Conservation (phyloP, 2,113 vertebrate genomes). For the Lamprologus speciosus region DNA sequence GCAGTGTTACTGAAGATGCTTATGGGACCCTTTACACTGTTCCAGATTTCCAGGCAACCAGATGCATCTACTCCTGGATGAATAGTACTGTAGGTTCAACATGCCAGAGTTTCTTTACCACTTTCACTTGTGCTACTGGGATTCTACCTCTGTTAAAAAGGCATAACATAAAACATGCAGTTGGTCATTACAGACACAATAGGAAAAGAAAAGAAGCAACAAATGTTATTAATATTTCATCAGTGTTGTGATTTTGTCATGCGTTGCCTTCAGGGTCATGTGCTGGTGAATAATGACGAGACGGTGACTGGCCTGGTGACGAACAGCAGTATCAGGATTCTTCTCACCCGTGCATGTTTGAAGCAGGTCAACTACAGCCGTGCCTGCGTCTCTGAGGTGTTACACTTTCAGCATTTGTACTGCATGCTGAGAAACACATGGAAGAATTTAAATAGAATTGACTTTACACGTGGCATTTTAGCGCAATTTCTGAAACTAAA, state of each 20-base stretch:
- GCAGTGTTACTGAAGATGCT: not conserved
- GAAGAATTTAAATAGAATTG: not conserved
- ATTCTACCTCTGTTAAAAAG: not conserved
- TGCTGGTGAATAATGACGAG: not conserved
- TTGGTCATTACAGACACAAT: not conserved
- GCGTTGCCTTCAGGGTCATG: not conserved
- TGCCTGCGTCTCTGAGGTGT: not conserved
- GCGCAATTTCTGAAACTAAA: not conserved
- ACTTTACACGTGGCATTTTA: not conserved
- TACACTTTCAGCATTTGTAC: not conserved
- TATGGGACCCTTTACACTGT: not conserved
- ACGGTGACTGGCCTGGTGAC: not conserved
- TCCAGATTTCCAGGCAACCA: accelerated
- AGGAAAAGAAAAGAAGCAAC: not conserved
- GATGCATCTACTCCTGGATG: not conserved
- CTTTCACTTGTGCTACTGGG: not conserved
- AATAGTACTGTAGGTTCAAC: not conserved
- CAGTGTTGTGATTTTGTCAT: not conserved
- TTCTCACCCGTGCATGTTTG: not conserved
- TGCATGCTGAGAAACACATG: not conserved
- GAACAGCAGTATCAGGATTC: not conserved
- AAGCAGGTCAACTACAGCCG: not conserved
- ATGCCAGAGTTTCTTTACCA: not conserved
- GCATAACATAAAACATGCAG: not conserved
- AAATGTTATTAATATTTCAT: not conserved